Base-by-base conservation (phyloP, 1,140 invertebrate species). In the Hylyphantes graminicola region DNA sequence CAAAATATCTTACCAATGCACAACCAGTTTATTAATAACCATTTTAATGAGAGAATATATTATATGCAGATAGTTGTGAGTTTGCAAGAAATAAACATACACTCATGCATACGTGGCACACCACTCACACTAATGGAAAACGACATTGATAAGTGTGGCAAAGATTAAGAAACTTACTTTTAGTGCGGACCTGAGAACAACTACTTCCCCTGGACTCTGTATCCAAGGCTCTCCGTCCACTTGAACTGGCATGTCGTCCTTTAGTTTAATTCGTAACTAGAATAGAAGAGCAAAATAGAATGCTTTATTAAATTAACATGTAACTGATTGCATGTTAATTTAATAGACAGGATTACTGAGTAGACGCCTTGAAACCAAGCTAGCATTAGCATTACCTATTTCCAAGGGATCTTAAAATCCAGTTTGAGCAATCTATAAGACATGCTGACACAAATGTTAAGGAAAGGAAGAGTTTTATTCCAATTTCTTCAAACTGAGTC, bases 201-300 rank as follows among this genome's bases (percentile, higher is more conserved):
- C 97, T 79, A 99, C 96, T 89, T 99, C 96, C 86, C 98, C 97
- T 68, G 97, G 95, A 89, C 95, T 94, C 90, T 99, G 98, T 86
- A 99, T 94, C 97, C 98, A 99, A 59, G 98, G 98, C 91, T 99
- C 98, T 13, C 98, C 98, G 89, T 99, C 97, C 80, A 99, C 97
- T 92, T 99, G 97, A 64, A 99, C 97, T 15, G 98, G 97, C 90
- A 98, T 95, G 89, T 99, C 97, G 85, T 95, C 94, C 89, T 96
- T 93, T 87, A 98, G 92, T 76, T 90, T 91, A 85, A 93, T 93
- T 85, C 91, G 89, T 83, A 93, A 90, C 92, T 93, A 82, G 51
- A 91, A 94, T 93, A 89, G 48, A 55, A 83, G 15, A 12, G 19
- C 12, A 68, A 21, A 68, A 67, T 67, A 21, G 35, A 2, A 35